phyloP scores from a whole-genome alignment of 2,797 vertebrate species.

The Lepilemur ruficaudatus region DNA sequence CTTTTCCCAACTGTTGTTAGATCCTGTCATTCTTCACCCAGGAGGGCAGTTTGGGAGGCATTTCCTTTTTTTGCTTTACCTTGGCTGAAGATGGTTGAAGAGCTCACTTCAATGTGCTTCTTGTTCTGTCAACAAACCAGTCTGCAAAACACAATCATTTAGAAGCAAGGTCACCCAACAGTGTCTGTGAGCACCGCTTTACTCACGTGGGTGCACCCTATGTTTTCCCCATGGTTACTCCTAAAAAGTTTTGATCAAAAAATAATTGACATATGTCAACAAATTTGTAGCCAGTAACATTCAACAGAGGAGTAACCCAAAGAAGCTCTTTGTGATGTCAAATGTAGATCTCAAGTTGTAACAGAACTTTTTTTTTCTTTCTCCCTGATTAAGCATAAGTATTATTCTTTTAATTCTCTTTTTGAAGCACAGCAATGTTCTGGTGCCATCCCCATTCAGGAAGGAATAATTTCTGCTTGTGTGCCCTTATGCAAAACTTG shows the following conservation, averaged over 20 bases:
- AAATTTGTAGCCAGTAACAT: background rate
- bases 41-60: background rate
- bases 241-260: background rate
- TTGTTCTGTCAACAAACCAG: background rate
- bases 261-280: background rate
- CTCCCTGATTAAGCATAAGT: background rate
- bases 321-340: background rate
- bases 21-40: background rate
- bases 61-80: background rate
- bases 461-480: background rate
- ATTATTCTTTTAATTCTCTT: conserved; percentile 18
- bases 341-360: background rate
- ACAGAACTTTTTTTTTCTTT: background rate
- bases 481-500: background rate
- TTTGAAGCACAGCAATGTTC: background rate
- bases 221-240: accelerated
- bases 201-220: accelerated
- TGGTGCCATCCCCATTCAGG: background rate
- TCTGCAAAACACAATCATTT: background rate
- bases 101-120: background rate
- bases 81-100: background rate
- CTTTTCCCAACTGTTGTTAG: background rate
- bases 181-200: accelerated
- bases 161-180: background rate
- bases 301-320: background rate